Conservation (phyloP, 2,113 vertebrate species). For the Pandion haliaetus region DNA sequence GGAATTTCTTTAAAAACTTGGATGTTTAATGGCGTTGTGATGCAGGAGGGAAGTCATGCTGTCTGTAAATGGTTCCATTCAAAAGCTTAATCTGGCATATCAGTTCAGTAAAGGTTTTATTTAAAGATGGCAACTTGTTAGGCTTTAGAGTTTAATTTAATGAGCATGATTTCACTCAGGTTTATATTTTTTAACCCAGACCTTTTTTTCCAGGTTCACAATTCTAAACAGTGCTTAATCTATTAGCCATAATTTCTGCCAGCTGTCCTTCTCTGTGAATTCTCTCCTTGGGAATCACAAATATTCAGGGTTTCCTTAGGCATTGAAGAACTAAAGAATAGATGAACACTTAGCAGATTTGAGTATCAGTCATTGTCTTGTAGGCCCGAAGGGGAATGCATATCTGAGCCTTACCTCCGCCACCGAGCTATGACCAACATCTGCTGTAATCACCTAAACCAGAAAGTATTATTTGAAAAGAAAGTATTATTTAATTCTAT, state of each 20-base stretch:
- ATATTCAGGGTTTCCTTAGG: not conserved
- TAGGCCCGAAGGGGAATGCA: not conserved
- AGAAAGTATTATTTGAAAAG: not conserved
- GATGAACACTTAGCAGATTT: not conserved
- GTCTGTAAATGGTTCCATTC: not conserved
- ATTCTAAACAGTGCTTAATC: not conserved
- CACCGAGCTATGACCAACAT: not conserved
- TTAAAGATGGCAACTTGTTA: not conserved
- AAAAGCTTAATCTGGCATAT: not conserved
- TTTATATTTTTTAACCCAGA: not conserved
- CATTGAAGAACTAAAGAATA: not conserved
- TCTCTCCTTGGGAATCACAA: not conserved
- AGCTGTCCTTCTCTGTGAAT: not conserved
- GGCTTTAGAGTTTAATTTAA: not conserved
- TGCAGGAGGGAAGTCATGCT: not conserved
- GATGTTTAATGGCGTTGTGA: not conserved
- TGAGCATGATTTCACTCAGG: not conserved
- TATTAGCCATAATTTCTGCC: not conserved
- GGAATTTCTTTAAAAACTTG: not conserved
- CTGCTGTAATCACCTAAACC: not conserved
- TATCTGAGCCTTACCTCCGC: not conserved
- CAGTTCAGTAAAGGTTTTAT: not conserved
- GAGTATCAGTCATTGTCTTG: not conserved
- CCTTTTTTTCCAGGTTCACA: not conserved
- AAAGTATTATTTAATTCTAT: not conserved